Base-by-base conservation (phyloP, 1,140 invertebrate genomes). In the Drosophila ogumai region DNA sequence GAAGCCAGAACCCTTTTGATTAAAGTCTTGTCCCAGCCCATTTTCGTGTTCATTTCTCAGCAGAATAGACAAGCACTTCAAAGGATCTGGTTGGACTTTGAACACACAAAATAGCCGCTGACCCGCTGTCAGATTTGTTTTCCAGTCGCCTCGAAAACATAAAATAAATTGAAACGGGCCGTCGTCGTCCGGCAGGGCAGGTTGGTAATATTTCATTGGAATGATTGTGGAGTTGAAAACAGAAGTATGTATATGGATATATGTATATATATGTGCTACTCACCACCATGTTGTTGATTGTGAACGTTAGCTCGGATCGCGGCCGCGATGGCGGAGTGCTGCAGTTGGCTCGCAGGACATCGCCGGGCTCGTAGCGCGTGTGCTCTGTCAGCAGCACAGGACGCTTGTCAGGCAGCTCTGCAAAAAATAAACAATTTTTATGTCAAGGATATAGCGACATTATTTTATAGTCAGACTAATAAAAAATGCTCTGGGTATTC, bases 251-350 rank as follows among this genome's bases (percentile, higher is more conserved):
- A 4, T 25, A 32, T 13, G 7, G n/a, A 43, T 17, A 6, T 19
- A 10, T 44, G 19, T 49, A 32, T 13, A 54, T 49, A 32, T 13
- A 54, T 7, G 3, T 32, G 28, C 50, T 56, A 85, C 95, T 96
- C 93, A 97, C 96, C 93, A 95, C 94, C 87, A 95, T 94, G 79
- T 95, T 95, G 90, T 97, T 97, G 90, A 97, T 94, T 85, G 95
- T 94, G 93, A 97, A 96, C 54, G 94, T 95, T 40, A 97, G 93
- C 59, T 94, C 93, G 34, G 94, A 94, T 15, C 95, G 94, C 15
- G 96, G 96, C 59, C 94, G 94, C 28, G 95, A 95, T 12, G 94
- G 93, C 58, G 94, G 94, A 6, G 95, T 94, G 54, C 94, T 95
- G 91, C 96, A 97, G 85, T 96, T 96, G 17, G 95, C 95, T 54